Evolutionary conservation across 2,888 invertebrate genomes (phyloP).

Genomic region (Caenorhabditis sp.): DNA sequence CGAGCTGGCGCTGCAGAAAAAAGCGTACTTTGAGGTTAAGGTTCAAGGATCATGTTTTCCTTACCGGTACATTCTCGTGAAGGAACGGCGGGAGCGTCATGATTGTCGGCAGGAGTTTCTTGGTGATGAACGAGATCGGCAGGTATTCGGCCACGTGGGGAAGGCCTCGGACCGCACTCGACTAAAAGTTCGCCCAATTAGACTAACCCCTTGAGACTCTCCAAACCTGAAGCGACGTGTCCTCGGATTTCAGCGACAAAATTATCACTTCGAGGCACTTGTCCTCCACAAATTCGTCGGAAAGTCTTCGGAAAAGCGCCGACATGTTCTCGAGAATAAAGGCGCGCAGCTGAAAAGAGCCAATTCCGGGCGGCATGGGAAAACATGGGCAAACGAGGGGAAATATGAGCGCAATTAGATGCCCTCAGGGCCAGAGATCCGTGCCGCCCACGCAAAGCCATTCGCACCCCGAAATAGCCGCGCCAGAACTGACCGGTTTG

Average conservation of each 20-base stretch:
- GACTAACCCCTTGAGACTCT: too few relatives aligned
- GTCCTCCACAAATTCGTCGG: slow-evolving; percentile 76
- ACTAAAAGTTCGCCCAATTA: slow-evolving; percentile 67
- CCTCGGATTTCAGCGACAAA: slow-evolving; percentile 65
- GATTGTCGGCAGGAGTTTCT: slow-evolving; percentile 71
- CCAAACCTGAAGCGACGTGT: slow-evolving; percentile 66
- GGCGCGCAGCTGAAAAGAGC: slow-evolving; percentile 68
- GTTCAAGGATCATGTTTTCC: too few relatives aligned
- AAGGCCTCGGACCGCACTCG: slow-evolving; percentile 71
- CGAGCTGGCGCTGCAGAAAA: slow-evolving; percentile 72
- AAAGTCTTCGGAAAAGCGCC: slow-evolving; percentile 73
- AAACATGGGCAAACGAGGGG: slow-evolving; percentile 3
- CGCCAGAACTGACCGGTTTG: slow-evolving; percentile 38
- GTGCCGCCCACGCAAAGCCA: neutral
- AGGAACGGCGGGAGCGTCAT: slow-evolving; percentile 71
- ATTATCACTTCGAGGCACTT: slow-evolving; percentile 71
- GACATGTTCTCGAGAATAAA: slow-evolving; percentile 75
- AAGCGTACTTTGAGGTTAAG: too few relatives aligned
- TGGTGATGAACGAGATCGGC: slow-evolving; percentile 69
- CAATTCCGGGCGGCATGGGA: neutral
- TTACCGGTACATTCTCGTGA: slow-evolving; percentile 75
- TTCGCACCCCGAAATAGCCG: neutral
- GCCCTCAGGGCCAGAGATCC: slow-evolving; percentile 35
- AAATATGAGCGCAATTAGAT: slow-evolving; percentile 49
- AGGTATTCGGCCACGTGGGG: slow-evolving; percentile 73